Conservation (phyloP, 1,140 invertebrate genomes). For the Drosophila lowei region DNA sequence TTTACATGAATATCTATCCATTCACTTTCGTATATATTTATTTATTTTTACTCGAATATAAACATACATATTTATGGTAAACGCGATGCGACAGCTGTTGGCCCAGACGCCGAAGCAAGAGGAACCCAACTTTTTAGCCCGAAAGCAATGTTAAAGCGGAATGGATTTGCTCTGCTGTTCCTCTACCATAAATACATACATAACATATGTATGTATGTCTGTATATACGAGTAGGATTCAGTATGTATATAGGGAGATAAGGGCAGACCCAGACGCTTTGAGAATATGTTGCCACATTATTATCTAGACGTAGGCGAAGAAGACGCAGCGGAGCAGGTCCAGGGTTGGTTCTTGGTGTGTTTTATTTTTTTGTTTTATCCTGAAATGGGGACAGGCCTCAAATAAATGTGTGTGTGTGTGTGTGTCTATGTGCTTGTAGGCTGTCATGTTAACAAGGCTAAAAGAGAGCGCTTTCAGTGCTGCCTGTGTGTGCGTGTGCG, state of each 20-base stretch:
- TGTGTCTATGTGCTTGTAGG: constrained; percentile 77
- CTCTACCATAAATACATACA: constrained; percentile 19
- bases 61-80: constrained; percentile 50
- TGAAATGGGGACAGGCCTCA: constrained; percentile 50
- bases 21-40: constrained; percentile 20
- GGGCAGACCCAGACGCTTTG: constrained; percentile 66
- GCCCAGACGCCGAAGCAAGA: constrained; percentile 41
- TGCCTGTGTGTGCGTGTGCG: constrained; percentile 28
- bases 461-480: constrained; percentile 52
- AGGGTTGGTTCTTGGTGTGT: constrained; percentile 27
- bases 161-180: constrained; percentile 27
- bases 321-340: constrained; percentile 1
- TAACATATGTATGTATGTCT: constrained; percentile 19
- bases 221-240: background rate
- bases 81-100: constrained; percentile 50
- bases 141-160: constrained; percentile 55
- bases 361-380: constrained; percentile 32
- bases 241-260: constrained; percentile 54
- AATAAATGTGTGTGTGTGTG: constrained; percentile 40
- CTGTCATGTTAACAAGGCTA: constrained; percentile 77
- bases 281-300: constrained; percentile 82
- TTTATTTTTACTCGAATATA: constrained; percentile 46
- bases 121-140: constrained; percentile 21
- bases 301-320: constrained; percentile 58
- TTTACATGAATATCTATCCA: constrained; percentile 39